A percentile compares a stretch with the other conserved stretches of the same genome.
Conservation (phyloP, 2,113 vertebrate species). For the Chloroceryle aenea region DNA sequence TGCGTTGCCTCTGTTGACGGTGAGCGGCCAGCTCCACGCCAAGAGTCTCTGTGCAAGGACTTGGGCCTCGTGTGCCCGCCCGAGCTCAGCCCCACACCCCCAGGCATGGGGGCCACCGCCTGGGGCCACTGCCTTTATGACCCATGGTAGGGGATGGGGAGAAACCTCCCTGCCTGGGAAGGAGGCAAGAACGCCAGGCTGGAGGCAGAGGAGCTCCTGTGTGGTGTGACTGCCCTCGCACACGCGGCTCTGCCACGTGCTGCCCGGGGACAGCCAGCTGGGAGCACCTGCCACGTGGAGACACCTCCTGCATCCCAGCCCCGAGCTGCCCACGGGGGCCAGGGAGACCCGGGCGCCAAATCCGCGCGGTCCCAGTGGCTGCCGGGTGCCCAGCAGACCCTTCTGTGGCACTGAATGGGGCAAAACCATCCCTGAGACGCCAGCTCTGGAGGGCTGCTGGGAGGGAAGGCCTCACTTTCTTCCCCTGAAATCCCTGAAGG, state of each 20-base stretch:
- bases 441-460: not conserved
- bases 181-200: not conserved
- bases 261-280: not conserved
- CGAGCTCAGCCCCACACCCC: not conserved
- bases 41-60: not conserved
- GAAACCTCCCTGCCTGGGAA: not conserved
- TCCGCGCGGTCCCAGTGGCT: not conserved
- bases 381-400: not conserved
- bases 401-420: not conserved
- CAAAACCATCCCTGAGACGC: not conserved
- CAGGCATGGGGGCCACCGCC: not conserved
- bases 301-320: not conserved
- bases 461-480: not conserved
- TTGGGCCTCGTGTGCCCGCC: not conserved
- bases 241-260: not conserved
- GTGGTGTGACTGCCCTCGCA: fast-evolving
- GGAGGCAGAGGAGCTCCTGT: not conserved
- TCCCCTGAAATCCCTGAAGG: not conserved
- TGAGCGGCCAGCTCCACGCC: not conserved
- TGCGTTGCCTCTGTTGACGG: not conserved
- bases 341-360: not conserved
- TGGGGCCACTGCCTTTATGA: not conserved
- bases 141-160: not conserved
- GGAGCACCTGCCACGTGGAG: fast-evolving
- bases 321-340: fast-evolving